phyloP scores from a whole-genome alignment of 1,140 invertebrate species.

The Leptopilina boulardi region DNA sequence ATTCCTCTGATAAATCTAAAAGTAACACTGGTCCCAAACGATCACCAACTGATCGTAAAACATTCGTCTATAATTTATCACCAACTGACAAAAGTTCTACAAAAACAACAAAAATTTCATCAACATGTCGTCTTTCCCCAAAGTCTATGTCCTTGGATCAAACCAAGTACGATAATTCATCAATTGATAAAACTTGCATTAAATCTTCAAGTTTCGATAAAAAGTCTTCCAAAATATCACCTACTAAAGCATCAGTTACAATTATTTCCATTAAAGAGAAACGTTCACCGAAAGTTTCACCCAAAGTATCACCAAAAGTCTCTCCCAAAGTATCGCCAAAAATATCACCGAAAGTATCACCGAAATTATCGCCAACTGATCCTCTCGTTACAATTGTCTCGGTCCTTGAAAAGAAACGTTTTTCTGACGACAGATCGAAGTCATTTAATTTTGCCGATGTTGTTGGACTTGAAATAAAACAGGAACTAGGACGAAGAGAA shows the following conservation, averaged over 20 bases:
- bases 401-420: slow-evolving; percentile 66
- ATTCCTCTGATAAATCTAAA: slow-evolving; percentile 63
- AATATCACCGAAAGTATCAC: slow-evolving; percentile 48
- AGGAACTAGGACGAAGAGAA: slow-evolving; percentile 63
- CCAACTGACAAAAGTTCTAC: slow-evolving; percentile 63
- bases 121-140: slow-evolving; percentile 48
- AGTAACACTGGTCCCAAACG: slow-evolving; percentile 67
- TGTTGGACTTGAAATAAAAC: slow-evolving; percentile 69
- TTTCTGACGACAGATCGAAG: slow-evolving; percentile 60
- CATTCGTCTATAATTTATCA: slow-evolving; percentile 56
- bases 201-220: slow-evolving; percentile 68
- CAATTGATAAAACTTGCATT: slow-evolving; percentile 48
- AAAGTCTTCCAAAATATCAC: slow-evolving; percentile 63
- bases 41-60: slow-evolving; percentile 66
- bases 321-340: slow-evolving; percentile 47
- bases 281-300: slow-evolving; percentile 47
- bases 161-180: slow-evolving; percentile 55
- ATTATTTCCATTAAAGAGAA: slow-evolving; percentile 65
- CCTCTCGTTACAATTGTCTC: slow-evolving; percentile 68
- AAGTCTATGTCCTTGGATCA: slow-evolving; percentile 67
- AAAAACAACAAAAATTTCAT: slow-evolving; percentile 52
- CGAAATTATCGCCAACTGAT: slow-evolving; percentile 64
- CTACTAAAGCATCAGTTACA: slow-evolving; percentile 65
- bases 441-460: slow-evolving; percentile 67
- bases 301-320: slow-evolving; percentile 48